Percentiles rank a stretch among this genome's conserved stretches.
phyloP scores from a whole-genome alignment of 2,888 invertebrate species.

The Sphaerophoria taeniata region DNA sequence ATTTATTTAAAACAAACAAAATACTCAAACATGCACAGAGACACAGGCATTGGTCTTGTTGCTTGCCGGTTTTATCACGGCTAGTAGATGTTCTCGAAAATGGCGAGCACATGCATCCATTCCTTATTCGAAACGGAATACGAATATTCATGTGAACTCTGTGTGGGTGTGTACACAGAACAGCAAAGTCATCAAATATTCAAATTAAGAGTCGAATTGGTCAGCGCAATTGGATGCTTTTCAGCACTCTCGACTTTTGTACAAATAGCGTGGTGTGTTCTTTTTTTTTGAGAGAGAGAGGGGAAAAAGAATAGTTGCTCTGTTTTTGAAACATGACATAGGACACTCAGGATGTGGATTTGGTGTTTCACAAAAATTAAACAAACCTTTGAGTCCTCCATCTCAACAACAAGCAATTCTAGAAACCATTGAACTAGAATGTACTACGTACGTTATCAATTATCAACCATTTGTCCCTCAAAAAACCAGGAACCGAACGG shows the following conservation, averaged over 20 bases:
- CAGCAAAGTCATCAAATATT: slow-evolving; percentile 72
- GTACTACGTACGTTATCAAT: neutral
- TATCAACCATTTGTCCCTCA: too few relatives aligned
- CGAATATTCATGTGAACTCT: slow-evolving; percentile 1
- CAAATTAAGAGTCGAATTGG: slow-evolving; percentile 74
- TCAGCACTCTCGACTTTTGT: slow-evolving; percentile 44
- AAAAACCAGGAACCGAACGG: too few relatives aligned
- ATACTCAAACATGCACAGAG: neutral
- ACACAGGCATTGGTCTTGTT: too few relatives aligned
- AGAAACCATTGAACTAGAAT: neutral
- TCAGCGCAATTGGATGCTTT: slow-evolving; percentile 70
- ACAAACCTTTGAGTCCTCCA: too few relatives aligned
- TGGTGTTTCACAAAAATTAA: too few relatives aligned
- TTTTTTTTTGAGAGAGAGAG: too few relatives aligned
- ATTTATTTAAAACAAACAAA: slow-evolving; percentile 65
- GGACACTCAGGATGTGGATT: too few relatives aligned
- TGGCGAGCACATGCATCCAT: neutral
- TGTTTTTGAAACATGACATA: too few relatives aligned
- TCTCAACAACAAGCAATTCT: too few relatives aligned
- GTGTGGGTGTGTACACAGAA: slow-evolving; percentile 14
- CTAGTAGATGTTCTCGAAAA: neutral
- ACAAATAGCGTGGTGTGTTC: neutral
- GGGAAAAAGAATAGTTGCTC: too few relatives aligned
- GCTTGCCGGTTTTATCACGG: neutral
- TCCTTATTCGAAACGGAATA: neutral